Base-by-base conservation (phyloP, 1,140 invertebrate species). In the Hycleus phaleratus region DNA sequence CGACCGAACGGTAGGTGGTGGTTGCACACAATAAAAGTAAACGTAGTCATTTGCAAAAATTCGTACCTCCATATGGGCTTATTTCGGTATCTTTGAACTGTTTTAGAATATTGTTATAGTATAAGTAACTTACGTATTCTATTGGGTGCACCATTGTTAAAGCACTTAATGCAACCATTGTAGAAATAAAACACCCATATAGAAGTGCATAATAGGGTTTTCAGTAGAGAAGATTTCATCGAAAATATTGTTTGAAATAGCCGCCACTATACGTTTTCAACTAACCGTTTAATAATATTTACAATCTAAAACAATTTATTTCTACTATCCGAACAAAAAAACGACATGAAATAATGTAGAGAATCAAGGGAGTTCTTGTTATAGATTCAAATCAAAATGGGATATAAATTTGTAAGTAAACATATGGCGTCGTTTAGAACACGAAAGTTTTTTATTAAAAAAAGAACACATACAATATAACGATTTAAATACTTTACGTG, bases 131-230 rank as follows among this genome's bases (percentile, higher is more conserved):
- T 56, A 46, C 48, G 46, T 56, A 56, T 48, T 56, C 51, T 45
- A 53, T 46, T 32, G 51, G 51, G 51, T 53, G 51, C 51, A 53
- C 54, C 54, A 56, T 56, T 56, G 54, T 56, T 56, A 56, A 32
- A 56, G 46, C 48, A 56, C 47, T 56, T 56, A 56, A 56, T 56
- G 46, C 54, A 44, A 26, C 54, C 47, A 56, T 56, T 56, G 54
- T 56, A 48, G 46, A 53, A 56, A 56, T 56, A 56, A 56, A 56
- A 56, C 46, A 49, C 54, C 54, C 32, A 32, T 32, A 32, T 32
- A 32, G 32, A 32, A 32, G 51, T 45, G 42, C 42, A 53, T 53
- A 53, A 53, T 53, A 45, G 51, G 44, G 44, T 49, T 49, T 49
- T 26, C 40, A 48, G 32, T 32, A 32, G 32, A 18, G 18, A 56